Conservation (phyloP, 2,797 vertebrate genomes). For the Bovichtus variegatus region DNA sequence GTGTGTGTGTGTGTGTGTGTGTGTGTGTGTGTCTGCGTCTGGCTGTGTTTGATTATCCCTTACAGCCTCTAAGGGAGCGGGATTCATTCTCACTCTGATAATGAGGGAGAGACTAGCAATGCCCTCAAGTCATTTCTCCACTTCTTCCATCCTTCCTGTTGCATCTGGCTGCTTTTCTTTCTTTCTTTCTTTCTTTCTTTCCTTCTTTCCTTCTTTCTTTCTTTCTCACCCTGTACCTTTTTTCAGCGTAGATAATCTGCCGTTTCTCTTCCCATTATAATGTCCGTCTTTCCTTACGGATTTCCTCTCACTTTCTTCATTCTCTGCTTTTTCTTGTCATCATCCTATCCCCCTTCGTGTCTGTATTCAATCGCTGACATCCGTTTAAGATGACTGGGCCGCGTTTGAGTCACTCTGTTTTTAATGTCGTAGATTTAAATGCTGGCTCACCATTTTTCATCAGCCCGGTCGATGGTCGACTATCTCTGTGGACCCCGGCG, state of each 20-base stretch:
- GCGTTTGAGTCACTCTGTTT: conserved; percentile 49
- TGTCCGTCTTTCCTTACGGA: conserved; percentile 2
- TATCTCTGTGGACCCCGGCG: conserved; percentile 58
- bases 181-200: conserved; percentile 41
- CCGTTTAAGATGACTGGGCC: conserved; percentile 33
- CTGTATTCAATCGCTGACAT: conserved; percentile 27
- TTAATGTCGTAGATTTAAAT: conserved; percentile 63
- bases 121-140: conserved; percentile 87
- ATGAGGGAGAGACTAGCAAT: conserved; percentile 87
- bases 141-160: conserved; percentile 78
- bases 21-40: conserved; percentile 52
- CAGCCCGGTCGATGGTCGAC: conserved; percentile 53
- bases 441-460: conserved; percentile 68
- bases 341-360: conserved; percentile 5
- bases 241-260: conserved; percentile 47
- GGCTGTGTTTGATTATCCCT: conserved; percentile 86
- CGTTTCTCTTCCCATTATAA: conserved; percentile 22
- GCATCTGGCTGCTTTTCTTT: conserved; percentile 60
- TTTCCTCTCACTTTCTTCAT: conserved; percentile 24
- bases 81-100: conserved; percentile 88
- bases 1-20: conserved; percentile 50
- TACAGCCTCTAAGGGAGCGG: conserved; percentile 82
- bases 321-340: conserved; percentile 11
- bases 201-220: not conserved
- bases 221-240: conserved; percentile 42